Evolutionary conservation across 2,797 vertebrate species (phyloP).

Genomic region (Parotocinclus haroldoi): DNA sequence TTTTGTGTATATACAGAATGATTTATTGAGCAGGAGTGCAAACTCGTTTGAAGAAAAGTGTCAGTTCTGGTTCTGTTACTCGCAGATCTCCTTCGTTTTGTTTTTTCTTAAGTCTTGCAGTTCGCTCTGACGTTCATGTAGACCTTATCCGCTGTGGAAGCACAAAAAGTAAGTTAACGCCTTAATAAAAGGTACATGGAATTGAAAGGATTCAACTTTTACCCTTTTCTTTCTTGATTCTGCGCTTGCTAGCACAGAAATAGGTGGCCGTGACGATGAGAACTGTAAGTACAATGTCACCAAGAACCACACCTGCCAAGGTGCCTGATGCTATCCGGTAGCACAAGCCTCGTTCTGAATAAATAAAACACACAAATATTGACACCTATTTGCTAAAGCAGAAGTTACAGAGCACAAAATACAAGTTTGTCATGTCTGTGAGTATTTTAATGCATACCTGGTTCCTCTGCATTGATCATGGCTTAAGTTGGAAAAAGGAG

Average conservation of each 20-base stretch:
- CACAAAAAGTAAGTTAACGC: not conserved
- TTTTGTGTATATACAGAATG: no score
- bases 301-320: slow-evolving; percentile 61
- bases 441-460: slow-evolving; percentile 8
- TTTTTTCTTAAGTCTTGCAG: slow-evolving; percentile 53
- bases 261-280: slow-evolving; percentile 65
- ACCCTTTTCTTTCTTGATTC: slow-evolving; percentile 60
- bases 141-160: slow-evolving; percentile 65
- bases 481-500: slow-evolving; percentile 27
- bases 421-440: not conserved
- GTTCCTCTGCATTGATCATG: slow-evolving; percentile 23
- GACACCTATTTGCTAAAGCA: not conserved
- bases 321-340: slow-evolving; percentile 64
- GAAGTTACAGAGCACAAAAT: not conserved
- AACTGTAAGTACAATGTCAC: slow-evolving; percentile 68
- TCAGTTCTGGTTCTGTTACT: not conserved
- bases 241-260: slow-evolving; percentile 57
- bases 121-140: slow-evolving; percentile 73
- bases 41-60: no score
- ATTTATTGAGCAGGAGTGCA: no score
- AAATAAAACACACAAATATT: slow-evolving; percentile 3
- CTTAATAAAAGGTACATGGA: not conserved
- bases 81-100: not conserved
- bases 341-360: slow-evolving; percentile 56
- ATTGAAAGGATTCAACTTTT: not conserved